A percentile compares a stretch with the other conserved stretches of the same genome.
Conservation (phyloP, 2,113 vertebrate species). For the Carassius auratus region DNA sequence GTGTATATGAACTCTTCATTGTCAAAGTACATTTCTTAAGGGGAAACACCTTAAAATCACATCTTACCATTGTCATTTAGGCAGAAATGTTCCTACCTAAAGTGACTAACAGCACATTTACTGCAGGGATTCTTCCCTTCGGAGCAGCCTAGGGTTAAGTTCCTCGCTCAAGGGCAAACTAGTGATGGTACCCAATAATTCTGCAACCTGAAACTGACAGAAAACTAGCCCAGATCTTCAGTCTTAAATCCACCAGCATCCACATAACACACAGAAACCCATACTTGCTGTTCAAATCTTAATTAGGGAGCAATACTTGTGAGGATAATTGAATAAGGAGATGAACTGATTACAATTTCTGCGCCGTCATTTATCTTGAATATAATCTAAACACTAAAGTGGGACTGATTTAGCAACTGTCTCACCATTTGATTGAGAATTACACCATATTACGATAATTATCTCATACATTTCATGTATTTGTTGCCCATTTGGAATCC, state of each 20-base stretch:
- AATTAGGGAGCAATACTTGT: slow-evolving; percentile 18
- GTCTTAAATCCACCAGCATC: not conserved
- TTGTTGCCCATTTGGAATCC: not conserved
- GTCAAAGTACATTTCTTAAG: not conserved
- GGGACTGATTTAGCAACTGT: slow-evolving; percentile 6
- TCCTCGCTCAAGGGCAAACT: not conserved
- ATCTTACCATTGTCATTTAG: not conserved
- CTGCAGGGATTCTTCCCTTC: slow-evolving; percentile 10
- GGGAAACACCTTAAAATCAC: not conserved
- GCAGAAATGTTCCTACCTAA: not conserved
- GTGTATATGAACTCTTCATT: not conserved
- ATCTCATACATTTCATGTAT: not conserved
- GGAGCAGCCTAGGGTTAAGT: slow-evolving; percentile 28
- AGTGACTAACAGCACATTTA: slow-evolving; percentile 7
- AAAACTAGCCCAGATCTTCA: slow-evolving; percentile 21
- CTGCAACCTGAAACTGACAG: not conserved
- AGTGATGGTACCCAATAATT: slow-evolving; percentile 1
- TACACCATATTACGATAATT: not conserved
- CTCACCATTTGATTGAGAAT: slow-evolving; percentile 2
- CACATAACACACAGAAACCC: not conserved
- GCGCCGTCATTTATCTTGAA: slow-evolving; percentile 13
- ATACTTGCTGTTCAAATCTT: slow-evolving; percentile 15
- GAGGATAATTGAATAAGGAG: slow-evolving; percentile 29
- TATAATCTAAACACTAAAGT: slow-evolving; percentile 8
- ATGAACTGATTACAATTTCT: slow-evolving; percentile 18